Evolutionary conservation across 2,797 vertebrate genomes (phyloP), one percentile per base, ranked within the genome.

Genomic region (Distichodus sexfasciatus): DNA sequence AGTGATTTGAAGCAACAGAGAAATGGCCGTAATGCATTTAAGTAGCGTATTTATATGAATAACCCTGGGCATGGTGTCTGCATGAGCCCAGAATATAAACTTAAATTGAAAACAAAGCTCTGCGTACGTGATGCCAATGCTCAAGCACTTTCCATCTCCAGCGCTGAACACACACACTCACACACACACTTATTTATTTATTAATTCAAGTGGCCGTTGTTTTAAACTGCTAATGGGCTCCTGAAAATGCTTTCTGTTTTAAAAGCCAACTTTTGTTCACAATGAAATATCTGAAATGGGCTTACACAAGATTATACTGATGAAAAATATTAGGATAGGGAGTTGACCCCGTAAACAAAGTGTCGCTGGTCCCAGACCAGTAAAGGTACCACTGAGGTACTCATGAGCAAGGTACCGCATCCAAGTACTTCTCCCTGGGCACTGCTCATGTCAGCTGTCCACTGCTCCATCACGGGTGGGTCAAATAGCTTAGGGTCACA

Each of bases 61-160:
- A 55, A 36, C 53, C 36, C 9, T 31, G 36, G 31, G 53, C 31
- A 36, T 35, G 31, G 17, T n/a, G 9, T 19, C 53, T 36, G 53
- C 17, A 5, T 10, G 11, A 36, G 31, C 31, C 29, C 31, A 12
- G 31, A 35, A 36, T 55, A 21, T 55, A 36, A 36, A 36, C 31
- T 19, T 55, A 55, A 55, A 55, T 55, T 55, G 53, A 23, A 55
- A 35, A 55, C 10, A 11, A 55, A 36, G 29, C 50, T 33, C n/a
- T 54, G 19, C 12, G 36, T 36, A 35, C 46, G 46, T 48, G 46
- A 48, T 19, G 46, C 46, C 46, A 48, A 19, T 48, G 46, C 46
- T 55, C 29, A 55, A 35, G 53, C 23, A 11, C 53, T 21, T 17
- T 23, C 12, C 29, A 10, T 36, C 53, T 41, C 15, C 15, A 28